Evolutionary conservation across 2,113 vertebrate species (phyloP), one percentile per base, ranked within the genome.

Genomic region (Zosterops lateralis): DNA sequence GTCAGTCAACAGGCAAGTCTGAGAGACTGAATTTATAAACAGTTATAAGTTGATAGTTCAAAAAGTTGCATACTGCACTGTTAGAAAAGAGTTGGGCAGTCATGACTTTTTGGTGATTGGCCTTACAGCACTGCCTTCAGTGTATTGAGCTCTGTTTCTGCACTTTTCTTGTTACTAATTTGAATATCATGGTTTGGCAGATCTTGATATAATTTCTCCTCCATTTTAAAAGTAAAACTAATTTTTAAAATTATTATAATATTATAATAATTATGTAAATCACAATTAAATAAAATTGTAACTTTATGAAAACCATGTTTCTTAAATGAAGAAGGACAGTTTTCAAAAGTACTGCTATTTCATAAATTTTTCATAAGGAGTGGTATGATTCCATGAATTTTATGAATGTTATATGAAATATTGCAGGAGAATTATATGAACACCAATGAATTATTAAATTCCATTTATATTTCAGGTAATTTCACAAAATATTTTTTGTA

Each of bases 11-110:
- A 66, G 13, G 4, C 17, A 79, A 72, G 10, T 10, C 34, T 53
- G 8, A 65, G 18, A 79, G 7, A 36, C 11, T 61, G 20, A 87
- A 64, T 15, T 64, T 79, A 72, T 11, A 65, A 3, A 24, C 10
- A 15, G 10, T 14, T 58, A 7, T 60, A 78, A 81, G 67, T 1
- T 25, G 5, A 21, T n/a, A 44, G 12, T 36, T 18, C 10, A 26
- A 64, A 60, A 20, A 2, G 1, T 25, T 75, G 1, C 3, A 50
- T 0, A 2, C 6, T 71, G 17, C 14, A 10, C 4, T 65, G 9
- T 28, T 64, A 42, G 8, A 19, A 22, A 57, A 36, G 31, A 65
- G 18, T 7, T 68, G 17, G 22, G 16, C 2, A 2, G 14, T 44
- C 36, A 34, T 15, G 8, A 32, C 7, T 34, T 58, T 40, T 38